phyloP scores from a whole-genome alignment of 1,140 invertebrate genomes.

The Eupeodes corollae region DNA sequence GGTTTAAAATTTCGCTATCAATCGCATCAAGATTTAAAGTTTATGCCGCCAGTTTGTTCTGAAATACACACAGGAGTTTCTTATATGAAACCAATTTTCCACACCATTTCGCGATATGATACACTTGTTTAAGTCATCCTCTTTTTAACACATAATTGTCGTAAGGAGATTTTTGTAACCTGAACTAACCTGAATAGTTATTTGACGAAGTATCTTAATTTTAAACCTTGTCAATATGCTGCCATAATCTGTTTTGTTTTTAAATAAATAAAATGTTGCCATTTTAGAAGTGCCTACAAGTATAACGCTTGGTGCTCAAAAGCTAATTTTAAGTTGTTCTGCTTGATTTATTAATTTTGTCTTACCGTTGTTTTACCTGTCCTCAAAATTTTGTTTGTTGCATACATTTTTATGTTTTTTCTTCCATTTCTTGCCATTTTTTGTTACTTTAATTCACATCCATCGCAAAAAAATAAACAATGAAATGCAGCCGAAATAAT shows the following conservation, averaged over 20 bases:
- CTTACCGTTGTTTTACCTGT: too few relatives aligned
- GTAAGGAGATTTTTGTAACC: too few relatives aligned
- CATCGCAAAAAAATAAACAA: neutral
- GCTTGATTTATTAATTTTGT: too few relatives aligned
- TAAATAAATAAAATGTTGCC: too few relatives aligned
- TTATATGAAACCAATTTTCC: neutral
- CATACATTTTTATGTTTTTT: constrained; percentile 9
- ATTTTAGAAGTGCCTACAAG: too few relatives aligned
- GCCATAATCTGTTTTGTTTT: too few relatives aligned
- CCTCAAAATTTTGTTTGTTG: constrained; percentile 18
- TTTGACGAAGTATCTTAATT: too few relatives aligned
- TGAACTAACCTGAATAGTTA: too few relatives aligned
- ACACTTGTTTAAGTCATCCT: constrained; percentile 2
- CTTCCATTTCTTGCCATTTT: constrained; percentile 1
- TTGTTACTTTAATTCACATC: constrained; percentile 6
- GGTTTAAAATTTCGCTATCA: neutral
- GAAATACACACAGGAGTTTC: neutral
- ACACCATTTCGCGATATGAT: neutral
- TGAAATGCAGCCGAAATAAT: constrained; percentile 41
- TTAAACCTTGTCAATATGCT: too few relatives aligned
- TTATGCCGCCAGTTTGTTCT: neutral
- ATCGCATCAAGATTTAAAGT: neutral
- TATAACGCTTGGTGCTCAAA: too few relatives aligned
- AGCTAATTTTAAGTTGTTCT: neutral
- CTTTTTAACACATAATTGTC: too few relatives aligned